Conservation (phyloP, 2,888 invertebrate genomes). For the Myathropa florea region DNA sequence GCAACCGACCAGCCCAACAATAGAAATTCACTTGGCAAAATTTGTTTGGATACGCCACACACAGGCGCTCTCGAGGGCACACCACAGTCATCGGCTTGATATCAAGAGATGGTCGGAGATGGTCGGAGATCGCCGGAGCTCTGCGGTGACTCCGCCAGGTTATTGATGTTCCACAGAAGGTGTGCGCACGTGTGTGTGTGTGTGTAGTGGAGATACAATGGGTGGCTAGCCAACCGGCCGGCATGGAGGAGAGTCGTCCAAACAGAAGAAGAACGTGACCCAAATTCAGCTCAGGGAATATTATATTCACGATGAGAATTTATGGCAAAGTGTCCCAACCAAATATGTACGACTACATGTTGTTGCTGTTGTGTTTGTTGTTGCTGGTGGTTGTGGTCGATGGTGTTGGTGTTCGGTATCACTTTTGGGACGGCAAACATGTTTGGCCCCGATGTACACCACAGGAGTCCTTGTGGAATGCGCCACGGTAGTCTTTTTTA, state of each 20-base stretch:
- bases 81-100: no score
- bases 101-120: no score
- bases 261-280: slow-evolving; percentile 60
- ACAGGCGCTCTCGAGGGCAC: not conserved
- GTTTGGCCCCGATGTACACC: slow-evolving; percentile 59
- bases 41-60: slow-evolving; percentile 38
- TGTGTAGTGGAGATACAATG: no score
- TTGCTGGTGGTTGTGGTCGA: not conserved
- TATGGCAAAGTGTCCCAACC: slow-evolving; percentile 68
- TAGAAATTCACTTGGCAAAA: slow-evolving; percentile 45
- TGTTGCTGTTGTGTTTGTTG: not conserved
- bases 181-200: no score
- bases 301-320: slow-evolving; percentile 63
- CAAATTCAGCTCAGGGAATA: slow-evolving; percentile 52
- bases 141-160: slow-evolving; percentile 34
- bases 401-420: not conserved
- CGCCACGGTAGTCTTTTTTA: slow-evolving; percentile 10
- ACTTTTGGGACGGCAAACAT: slow-evolving; percentile 61
- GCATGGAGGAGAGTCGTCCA: slow-evolving; percentile 31
- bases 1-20: slow-evolving; percentile 17
- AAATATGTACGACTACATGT: slow-evolving; percentile 45
- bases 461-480: slow-evolving; percentile 59
- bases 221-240: slow-evolving; percentile 14
- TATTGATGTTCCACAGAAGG: slow-evolving; percentile 60
- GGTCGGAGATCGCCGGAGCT: no score